These are phyloP conservation scores for Malacosoma neustria DNA, from an alignment of 2,888 invertebrate genomes.

Conservation along the genomic window DNA sequence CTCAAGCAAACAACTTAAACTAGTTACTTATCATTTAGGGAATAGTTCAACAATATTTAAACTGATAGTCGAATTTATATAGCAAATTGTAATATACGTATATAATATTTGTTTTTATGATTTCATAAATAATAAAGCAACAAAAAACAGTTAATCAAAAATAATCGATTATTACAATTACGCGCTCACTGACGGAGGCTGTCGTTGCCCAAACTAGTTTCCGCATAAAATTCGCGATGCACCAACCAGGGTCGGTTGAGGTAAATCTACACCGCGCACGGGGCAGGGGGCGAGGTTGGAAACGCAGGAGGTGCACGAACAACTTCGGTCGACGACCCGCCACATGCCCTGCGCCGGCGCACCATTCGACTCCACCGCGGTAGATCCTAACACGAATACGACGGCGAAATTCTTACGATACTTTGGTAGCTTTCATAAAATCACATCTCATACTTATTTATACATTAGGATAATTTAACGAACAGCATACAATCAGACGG, in stretches of 20 bases:
- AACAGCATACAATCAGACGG: neutral
- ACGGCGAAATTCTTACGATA: slow-evolving; percentile 28
- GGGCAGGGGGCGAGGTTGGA: slow-evolving; percentile 46
- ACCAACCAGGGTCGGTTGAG: slow-evolving; percentile 61
- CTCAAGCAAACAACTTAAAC: neutral
- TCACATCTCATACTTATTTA: no score
- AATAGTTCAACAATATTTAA: neutral
- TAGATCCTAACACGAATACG: slow-evolving; percentile 54
- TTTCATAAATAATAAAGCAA: no score
- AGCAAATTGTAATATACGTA: no score
- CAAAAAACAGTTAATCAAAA: slow-evolving; percentile 12
- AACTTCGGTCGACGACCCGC: slow-evolving; percentile 70
- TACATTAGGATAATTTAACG: neutral
- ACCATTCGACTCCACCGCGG: slow-evolving; percentile 52
- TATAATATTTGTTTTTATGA: no score
- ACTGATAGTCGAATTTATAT: no score
- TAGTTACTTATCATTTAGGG: slow-evolving; percentile 1
- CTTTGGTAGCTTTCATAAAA: neutral
- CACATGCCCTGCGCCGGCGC: slow-evolving; percentile 63
- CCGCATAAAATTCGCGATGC: slow-evolving; percentile 69
- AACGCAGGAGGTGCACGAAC: slow-evolving; percentile 68
- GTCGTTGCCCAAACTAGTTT: slow-evolving; percentile 63
- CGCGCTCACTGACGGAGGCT: slow-evolving; percentile 39
- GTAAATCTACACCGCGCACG: slow-evolving; percentile 37
- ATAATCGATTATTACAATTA: slow-evolving; percentile 29